phyloP scores from a whole-genome alignment of 2,888 invertebrate species.

The Stegana nigrithorax region DNA sequence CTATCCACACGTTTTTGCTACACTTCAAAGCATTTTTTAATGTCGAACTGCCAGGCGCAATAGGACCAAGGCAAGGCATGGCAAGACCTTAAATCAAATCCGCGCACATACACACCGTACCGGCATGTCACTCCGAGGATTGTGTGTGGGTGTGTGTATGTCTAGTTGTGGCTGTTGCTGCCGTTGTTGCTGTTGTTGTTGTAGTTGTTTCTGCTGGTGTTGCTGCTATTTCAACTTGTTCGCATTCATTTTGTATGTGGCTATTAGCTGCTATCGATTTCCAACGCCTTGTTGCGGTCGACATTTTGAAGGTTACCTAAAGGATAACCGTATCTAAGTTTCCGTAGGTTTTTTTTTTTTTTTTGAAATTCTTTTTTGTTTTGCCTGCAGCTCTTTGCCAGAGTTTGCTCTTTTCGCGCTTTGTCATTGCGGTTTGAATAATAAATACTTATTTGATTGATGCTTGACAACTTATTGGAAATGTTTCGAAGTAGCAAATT shows the following conservation, averaged over 20 bases:
- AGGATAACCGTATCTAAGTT: too few relatives aligned
- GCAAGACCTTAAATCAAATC: constrained; percentile 2
- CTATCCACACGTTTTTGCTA: neutral
- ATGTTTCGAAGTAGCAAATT: too few relatives aligned
- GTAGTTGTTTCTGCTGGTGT: too few relatives aligned
- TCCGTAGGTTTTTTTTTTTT: neutral
- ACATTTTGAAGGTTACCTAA: constrained; percentile 1
- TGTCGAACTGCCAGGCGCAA: neutral
- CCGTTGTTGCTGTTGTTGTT: too few relatives aligned
- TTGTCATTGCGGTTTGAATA: too few relatives aligned
- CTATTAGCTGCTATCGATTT: neutral
- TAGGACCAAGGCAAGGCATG: neutral
- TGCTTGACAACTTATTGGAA: too few relatives aligned
- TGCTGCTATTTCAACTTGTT: neutral
- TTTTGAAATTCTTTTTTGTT: neutral
- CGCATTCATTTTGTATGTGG: neutral
- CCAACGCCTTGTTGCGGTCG: neutral
- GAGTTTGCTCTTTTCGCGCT: too few relatives aligned
- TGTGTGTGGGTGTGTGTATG: constrained; percentile 3
- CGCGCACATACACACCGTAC: neutral
- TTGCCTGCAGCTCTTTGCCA: too few relatives aligned
- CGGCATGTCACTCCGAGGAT: constrained; percentile 8
- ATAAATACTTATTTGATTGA: too few relatives aligned
- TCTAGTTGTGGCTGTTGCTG: constrained; percentile 23
- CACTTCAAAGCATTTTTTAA: neutral